These are phyloP conservation scores for Anableps anableps DNA, from an alignment of 2,797 vertebrate genomes.

Conservation along the genomic window DNA sequence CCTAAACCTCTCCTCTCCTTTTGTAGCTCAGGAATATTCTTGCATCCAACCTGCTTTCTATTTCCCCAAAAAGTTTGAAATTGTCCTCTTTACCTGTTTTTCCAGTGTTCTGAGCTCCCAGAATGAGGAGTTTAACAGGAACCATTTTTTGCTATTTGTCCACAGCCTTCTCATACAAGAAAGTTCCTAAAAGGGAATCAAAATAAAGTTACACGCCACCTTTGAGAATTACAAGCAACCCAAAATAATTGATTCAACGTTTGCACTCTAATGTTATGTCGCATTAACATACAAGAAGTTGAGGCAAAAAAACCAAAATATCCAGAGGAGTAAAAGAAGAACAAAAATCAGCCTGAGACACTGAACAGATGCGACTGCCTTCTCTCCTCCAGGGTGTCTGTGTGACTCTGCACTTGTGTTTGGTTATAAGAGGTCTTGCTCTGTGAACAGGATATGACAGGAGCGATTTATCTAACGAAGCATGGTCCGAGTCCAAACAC, in stretches of 20 bases:
- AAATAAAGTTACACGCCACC: background rate
- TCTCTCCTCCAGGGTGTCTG: constrained; percentile 15
- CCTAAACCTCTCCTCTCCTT: constrained; percentile 14
- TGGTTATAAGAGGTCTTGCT: constrained; percentile 39
- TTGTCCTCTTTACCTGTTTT: constrained; percentile 64
- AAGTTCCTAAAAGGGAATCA: constrained; percentile 17
- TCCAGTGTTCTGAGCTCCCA: constrained; percentile 70
- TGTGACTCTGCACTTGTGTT: constrained; percentile 35
- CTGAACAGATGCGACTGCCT: constrained; percentile 46
- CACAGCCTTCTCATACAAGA: constrained; percentile 7
- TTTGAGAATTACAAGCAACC: background rate
- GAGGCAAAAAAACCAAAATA: constrained; percentile 26
- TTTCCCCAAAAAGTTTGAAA: background rate
- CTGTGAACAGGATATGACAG: constrained; percentile 41
- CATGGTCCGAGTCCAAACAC: constrained; percentile 18
- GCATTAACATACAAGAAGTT: constrained; percentile 1
- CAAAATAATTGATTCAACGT: background rate
- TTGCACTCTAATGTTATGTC: background rate
- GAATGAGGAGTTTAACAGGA: constrained; percentile 70
- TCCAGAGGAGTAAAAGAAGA: constrained; percentile 5
- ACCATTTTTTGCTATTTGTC: constrained; percentile 48
- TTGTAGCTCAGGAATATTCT: background rate
- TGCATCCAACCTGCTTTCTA: background rate
- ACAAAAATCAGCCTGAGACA: constrained; percentile 19
- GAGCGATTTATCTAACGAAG: constrained; percentile 42